Conservation (phyloP, 1,140 invertebrate species). For the Rhagoletis zephyria region DNA sequence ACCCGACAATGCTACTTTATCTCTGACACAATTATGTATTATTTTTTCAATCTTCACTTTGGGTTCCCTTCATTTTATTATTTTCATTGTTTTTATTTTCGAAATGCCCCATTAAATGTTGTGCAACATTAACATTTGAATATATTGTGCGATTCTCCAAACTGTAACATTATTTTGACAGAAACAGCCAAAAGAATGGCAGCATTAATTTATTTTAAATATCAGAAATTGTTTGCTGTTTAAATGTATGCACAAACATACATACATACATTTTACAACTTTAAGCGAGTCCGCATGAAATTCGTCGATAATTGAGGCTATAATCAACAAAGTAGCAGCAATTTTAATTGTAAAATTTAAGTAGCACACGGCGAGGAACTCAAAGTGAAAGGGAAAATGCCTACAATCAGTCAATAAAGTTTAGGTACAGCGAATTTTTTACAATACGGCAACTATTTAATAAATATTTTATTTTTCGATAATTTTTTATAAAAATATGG, state of each 20-base stretch:
- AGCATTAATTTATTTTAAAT: constrained; percentile 2
- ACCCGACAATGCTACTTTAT: not conserved
- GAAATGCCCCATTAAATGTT: constrained; percentile 38
- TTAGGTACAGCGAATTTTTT: no score
- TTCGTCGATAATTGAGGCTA: not conserved
- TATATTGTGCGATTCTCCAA: constrained; percentile 20
- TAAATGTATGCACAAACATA: not conserved
- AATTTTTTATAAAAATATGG: no score
- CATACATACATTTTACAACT: not conserved
- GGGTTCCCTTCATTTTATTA: not conserved
- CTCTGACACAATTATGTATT: not conserved
- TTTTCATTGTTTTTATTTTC: not conserved
- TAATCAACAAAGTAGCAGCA: not conserved
- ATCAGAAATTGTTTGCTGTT: not conserved
- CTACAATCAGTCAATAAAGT: no score
- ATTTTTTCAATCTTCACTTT: not conserved
- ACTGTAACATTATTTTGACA: constrained; percentile 37
- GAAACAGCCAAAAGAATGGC: constrained; percentile 38
- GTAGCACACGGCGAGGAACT: no score
- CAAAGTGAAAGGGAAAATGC: no score
- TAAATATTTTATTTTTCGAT: no score
- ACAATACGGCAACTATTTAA: no score
- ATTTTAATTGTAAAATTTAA: not conserved
- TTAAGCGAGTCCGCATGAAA: not conserved
- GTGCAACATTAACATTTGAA: constrained; percentile 25